phyloP scores from a whole-genome alignment of 1,140 invertebrate species.

The Atta colombica region DNA sequence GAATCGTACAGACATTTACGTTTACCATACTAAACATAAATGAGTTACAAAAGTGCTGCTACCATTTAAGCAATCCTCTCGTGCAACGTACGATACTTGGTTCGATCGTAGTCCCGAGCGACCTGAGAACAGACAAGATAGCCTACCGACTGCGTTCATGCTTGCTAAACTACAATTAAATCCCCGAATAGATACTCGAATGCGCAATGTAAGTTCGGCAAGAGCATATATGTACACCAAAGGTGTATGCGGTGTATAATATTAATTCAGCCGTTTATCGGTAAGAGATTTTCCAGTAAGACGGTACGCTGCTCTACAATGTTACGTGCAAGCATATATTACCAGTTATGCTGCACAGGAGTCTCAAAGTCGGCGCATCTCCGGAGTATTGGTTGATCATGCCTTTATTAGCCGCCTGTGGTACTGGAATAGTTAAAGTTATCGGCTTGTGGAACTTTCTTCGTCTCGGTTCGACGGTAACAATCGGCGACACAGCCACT shows the following conservation, averaged over 20 bases:
- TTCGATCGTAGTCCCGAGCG: slow-evolving; percentile 62
- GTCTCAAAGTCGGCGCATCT: slow-evolving; percentile 92
- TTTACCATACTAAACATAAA: slow-evolving; percentile 45
- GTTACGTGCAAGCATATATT: slow-evolving; percentile 85
- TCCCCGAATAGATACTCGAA: slow-evolving; percentile 48
- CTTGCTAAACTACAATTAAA: slow-evolving; percentile 71
- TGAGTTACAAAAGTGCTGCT: slow-evolving; percentile 52
- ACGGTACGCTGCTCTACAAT: slow-evolving; percentile 82
- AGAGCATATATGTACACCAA: slow-evolving; percentile 52
- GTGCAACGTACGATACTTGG: slow-evolving; percentile 14
- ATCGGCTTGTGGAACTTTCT: slow-evolving; percentile 99
- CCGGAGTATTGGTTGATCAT: slow-evolving; percentile 96
- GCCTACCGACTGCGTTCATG: slow-evolving; percentile 69
- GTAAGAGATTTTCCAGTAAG: slow-evolving; percentile 83
- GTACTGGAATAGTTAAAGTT: slow-evolving; percentile 97
- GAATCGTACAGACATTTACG: slow-evolving; percentile 12
- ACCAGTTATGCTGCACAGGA: slow-evolving; percentile 98
- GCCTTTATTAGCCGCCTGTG: slow-evolving; percentile 93
- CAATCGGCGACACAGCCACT: slow-evolving; percentile 97
- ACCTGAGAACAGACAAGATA: slow-evolving; percentile 74
- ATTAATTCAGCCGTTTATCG: slow-evolving; percentile 73
- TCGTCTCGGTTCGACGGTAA: slow-evolving; percentile 98
- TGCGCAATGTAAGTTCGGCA: slow-evolving; percentile 63
- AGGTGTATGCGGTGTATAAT: slow-evolving; percentile 59
- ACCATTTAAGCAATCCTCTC: slow-evolving; percentile 46